phyloP scores from a whole-genome alignment of 2,113 vertebrate genomes.

The Serranochromis macrocephalus region DNA sequence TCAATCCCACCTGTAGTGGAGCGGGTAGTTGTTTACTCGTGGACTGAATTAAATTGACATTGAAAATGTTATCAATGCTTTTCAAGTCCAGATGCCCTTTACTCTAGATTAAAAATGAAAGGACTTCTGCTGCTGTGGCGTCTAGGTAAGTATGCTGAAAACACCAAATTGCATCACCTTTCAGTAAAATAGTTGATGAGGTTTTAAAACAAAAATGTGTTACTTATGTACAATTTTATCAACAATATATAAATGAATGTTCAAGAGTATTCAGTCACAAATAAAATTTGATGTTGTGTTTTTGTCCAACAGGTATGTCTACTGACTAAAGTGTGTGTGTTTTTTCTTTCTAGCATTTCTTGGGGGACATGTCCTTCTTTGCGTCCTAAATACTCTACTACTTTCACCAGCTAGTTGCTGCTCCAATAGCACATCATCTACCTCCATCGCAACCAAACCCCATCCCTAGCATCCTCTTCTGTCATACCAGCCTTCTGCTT shows the following conservation, averaged over 20 bases:
- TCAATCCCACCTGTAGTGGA: not conserved
- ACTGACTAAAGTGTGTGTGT: fast-evolving
- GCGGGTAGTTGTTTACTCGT: not conserved
- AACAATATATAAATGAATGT: not conserved
- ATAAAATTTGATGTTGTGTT: not conserved
- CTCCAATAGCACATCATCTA: not conserved
- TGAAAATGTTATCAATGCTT: not conserved
- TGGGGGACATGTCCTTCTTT: not conserved
- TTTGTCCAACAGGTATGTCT: not conserved
- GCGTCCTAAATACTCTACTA: fast-evolving
- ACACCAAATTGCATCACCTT: not conserved
- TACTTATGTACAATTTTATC: not conserved
- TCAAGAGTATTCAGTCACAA: not conserved
- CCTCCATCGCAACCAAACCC: not conserved
- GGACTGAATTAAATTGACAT: not conserved
- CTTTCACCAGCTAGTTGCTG: not conserved
- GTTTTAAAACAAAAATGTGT: not conserved
- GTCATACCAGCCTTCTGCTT: not conserved
- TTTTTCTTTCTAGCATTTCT: not conserved
- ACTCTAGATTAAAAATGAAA: not conserved
- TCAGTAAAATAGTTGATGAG: not conserved
- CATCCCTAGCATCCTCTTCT: not conserved
- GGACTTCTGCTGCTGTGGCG: not conserved
- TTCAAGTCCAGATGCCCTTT: not conserved
- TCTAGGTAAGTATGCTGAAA: not conserved